A percentile compares a stretch with the other conserved stretches of the same genome.
Evolutionary conservation across 2,797 vertebrate genomes (phyloP).

Genomic region (Falco rusticolus): DNA sequence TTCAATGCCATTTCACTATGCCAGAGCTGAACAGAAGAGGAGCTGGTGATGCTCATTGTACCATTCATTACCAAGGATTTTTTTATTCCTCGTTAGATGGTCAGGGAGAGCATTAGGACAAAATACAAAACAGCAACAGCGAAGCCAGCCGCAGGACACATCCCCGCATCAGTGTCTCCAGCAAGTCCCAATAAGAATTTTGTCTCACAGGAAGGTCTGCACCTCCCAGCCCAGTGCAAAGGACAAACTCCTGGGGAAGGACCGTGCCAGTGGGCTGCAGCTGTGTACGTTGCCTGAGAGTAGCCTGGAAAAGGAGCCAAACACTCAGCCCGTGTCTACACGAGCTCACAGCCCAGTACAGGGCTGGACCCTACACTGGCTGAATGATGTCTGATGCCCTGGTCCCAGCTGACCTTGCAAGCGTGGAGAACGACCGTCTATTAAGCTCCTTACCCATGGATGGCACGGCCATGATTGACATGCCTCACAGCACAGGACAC

Average conservation of each 20-base stretch:
- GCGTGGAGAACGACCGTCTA: rapidly evolving
- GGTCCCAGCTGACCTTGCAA: neutral
- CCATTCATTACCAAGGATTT: neutral
- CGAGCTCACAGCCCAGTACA: neutral
- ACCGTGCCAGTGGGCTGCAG: neutral
- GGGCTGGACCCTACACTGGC: neutral
- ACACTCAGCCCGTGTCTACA: neutral
- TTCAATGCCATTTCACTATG: neutral
- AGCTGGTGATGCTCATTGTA: neutral
- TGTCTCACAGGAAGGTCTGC: neutral
- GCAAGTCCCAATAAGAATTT: neutral
- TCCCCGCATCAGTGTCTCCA: neutral
- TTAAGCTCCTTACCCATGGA: neutral
- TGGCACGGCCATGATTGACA: neutral
- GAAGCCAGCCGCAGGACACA: neutral
- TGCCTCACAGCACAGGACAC: neutral
- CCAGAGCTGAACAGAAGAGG: neutral
- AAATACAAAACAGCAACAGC: neutral
- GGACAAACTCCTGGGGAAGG: neutral
- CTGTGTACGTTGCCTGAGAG: neutral
- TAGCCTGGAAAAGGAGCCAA: neutral
- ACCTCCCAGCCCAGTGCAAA: neutral
- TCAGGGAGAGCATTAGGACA: neutral
- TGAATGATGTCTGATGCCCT: rapidly evolving
- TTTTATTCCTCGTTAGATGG: neutral